Base-by-base conservation (phyloP, 2,888 invertebrate species). In the Tryphoninae sp. region DNA sequence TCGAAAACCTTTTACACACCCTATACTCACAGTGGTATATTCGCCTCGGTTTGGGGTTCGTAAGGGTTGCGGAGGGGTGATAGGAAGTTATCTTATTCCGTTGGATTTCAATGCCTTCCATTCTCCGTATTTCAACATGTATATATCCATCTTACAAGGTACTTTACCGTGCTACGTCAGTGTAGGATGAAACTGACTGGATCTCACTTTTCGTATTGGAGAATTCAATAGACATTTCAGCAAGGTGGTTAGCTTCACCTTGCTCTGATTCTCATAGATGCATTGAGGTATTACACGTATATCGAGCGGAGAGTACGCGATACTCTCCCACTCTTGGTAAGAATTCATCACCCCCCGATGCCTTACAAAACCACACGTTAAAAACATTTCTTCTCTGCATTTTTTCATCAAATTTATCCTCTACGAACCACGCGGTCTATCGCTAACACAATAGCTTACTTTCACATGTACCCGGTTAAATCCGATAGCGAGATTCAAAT, bases 41-140 rank as follows among this genome's bases (percentile, higher is more conserved):
- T 51, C 42, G 11, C n/a, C 16, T 19, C 58, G 23, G 23, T 13
- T 73, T 68, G 45, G n/a, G 55, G 71, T 22, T 68, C 26, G 59
- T 73, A 79, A 69, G 68, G 72, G 40, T 51, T 6, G 51, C n/a
- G 16, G 26, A 55, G 33, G 68, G 64, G 22, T 23, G 19, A 69
- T 72, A 59, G 45, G 53, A 62, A 75, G 58, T 72, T 81, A 72
- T 67, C 67, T 79, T 76, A 79, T 79, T 82, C 62, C 72, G 62
- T 69, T n/a, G 79, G 58, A 78, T 81, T 79, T 82, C 79, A 77
- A 79, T 76, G 76, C 79, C 45, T 68, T 79, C 26, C 68, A 64
- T 69, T 78, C 55, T 33, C 19, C 59, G 51, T 65, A 59, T 67
- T 76, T 67, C 62, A 62, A 19, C 55, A 55, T 22, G 75, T 76